Conservation (phyloP, 2,797 vertebrate species). For the Darevskia nairensis region DNA sequence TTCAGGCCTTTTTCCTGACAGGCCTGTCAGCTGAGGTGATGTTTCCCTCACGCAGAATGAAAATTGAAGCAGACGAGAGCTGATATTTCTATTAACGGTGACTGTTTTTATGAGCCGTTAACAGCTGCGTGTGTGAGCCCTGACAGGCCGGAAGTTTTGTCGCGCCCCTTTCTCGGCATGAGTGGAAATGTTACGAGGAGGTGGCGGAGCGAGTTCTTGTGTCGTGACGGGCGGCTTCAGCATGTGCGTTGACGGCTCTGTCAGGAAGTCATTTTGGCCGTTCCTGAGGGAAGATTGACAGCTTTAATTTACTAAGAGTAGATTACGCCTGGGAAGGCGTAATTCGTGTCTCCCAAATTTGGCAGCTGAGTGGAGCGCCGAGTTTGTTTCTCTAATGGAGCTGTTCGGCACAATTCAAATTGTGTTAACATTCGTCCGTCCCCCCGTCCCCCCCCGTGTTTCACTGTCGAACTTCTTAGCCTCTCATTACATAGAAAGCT, state of each 20-base stretch:
- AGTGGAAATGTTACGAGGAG: not conserved
- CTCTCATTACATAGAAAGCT: too few species aligned
- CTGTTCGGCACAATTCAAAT: too few species aligned
- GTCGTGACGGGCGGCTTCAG: too few species aligned
- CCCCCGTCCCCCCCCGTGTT: too few species aligned
- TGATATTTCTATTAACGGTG: slow-evolving; percentile 5
- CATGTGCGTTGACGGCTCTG: not conserved
- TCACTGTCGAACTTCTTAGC: too few species aligned
- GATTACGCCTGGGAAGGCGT: not conserved
- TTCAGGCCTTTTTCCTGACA: slow-evolving; percentile 20
- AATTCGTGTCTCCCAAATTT: not conserved
- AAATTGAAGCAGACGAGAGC: slow-evolving; percentile 30
- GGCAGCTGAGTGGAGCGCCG: too few species aligned
- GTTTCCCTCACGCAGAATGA: not conserved
- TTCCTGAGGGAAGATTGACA: not conserved
- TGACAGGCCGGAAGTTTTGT: too few species aligned
- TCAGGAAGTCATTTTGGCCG: slow-evolving; percentile 12
- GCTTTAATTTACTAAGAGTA: not conserved
- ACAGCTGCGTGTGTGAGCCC: not conserved
- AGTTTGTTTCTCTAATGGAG: too few species aligned
- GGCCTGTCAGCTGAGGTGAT: slow-evolving; percentile 21
- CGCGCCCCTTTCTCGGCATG: too few species aligned
- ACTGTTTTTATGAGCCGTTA: not conserved
- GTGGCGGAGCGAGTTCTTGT: too few species aligned
- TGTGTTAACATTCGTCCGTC: too few species aligned